phyloP scores from a whole-genome alignment of 2,888 invertebrate species.

The Julus scanicus region DNA sequence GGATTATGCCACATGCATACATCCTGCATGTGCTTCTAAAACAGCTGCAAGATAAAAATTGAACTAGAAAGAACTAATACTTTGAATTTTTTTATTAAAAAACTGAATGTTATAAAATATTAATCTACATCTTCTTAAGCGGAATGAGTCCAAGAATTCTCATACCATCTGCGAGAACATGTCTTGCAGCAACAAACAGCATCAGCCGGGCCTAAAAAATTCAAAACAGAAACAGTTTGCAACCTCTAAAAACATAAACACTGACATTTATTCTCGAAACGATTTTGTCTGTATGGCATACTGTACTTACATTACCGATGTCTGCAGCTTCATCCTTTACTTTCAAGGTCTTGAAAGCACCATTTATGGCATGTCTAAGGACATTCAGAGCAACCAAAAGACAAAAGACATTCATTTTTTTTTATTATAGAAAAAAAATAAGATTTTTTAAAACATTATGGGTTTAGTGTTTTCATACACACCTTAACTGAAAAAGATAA shows the following conservation, averaged over 20 bases:
- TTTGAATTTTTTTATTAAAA: not conserved
- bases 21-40: not conserved
- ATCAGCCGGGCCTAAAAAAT: constrained; percentile 44
- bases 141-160: constrained; percentile 40
- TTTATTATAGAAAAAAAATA: too few relatives aligned
- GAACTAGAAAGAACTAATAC: too few relatives aligned
- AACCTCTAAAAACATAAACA: not conserved
- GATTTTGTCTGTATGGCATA: too few relatives aligned
- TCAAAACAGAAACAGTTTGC: constrained; percentile 4
- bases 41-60: not conserved
- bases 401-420: too few relatives aligned
- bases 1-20: not conserved
- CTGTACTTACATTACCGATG: constrained; percentile 12
- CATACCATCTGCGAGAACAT: constrained; percentile 43
- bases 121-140: constrained; percentile 6
- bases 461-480: constrained; percentile 1
- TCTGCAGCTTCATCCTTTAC: constrained; percentile 49
- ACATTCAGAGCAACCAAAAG: not conserved
- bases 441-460: too few relatives aligned
- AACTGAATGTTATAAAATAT: not conserved
- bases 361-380: constrained; percentile 52
- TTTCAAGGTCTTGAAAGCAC: constrained; percentile 31
- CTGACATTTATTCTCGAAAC: too few relatives aligned
- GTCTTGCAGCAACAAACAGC: constrained; percentile 44
- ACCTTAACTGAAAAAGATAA: constrained; percentile 48